phyloP scores from a whole-genome alignment of 2,797 vertebrate species.

The Brachymystax lenok region DNA sequence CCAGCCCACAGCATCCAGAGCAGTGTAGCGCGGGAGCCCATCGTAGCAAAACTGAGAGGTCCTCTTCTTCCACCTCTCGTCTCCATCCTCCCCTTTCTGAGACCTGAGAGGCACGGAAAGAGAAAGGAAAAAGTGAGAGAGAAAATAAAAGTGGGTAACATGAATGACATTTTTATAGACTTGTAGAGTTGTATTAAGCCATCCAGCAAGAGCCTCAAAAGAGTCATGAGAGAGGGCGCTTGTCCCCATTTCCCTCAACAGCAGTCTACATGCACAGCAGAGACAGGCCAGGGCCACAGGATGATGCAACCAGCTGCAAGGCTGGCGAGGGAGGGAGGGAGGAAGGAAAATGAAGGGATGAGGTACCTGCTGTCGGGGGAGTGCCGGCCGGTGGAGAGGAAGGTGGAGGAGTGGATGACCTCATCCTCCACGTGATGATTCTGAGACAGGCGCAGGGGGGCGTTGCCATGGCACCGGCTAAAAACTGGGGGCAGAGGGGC shows the following conservation, averaged over 20 bases:
- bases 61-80: conserved; percentile 67
- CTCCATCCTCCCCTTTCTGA: conserved; percentile 68
- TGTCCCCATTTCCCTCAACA: conserved; percentile 16
- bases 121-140: conserved; percentile 15
- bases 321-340: neutral
- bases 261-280: conserved; percentile 1
- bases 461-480: conserved; percentile 66
- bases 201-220: neutral
- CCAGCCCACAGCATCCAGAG: conserved; percentile 86
- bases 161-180: neutral
- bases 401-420: conserved; percentile 67
- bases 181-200: neutral
- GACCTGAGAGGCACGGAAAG: conserved; percentile 55
- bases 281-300: conserved; percentile 17
- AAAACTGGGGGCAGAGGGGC: conserved; percentile 50
- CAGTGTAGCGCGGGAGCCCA: conserved; percentile 70
- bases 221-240: conserved; percentile 1
- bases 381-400: conserved; percentile 64
- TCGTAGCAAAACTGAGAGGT: conserved; percentile 73
- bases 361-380: conserved; percentile 67
- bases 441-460: conserved; percentile 69
- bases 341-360: neutral
- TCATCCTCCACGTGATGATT: conserved; percentile 78
- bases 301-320: conserved; percentile 62
- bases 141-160: neutral